Evolutionary conservation across 2,797 vertebrate genomes (phyloP).

Genomic region (Leptoclinus maculatus): DNA sequence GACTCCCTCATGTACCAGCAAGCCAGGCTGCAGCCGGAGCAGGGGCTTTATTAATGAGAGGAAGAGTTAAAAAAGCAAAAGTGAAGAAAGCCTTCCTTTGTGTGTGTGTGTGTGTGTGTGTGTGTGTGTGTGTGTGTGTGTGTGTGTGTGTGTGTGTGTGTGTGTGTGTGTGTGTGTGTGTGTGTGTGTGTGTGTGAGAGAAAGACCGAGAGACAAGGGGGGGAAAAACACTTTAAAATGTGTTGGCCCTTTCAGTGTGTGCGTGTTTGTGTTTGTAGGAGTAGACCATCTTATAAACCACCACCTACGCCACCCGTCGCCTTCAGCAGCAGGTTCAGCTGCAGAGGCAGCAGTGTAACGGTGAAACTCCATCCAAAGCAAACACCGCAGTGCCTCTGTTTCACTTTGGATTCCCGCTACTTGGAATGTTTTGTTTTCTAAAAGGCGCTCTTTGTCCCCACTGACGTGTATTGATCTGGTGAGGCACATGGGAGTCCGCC

Average conservation of each 20-base stretch:
- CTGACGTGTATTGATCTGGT: conserved; percentile 50
- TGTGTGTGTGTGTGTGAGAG: neutral
- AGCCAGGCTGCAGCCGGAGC: conserved; percentile 33
- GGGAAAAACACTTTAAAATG: neutral
- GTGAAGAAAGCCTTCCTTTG: conserved; percentile 73
- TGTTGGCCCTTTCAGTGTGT: conserved; percentile 11
- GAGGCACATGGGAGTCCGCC: conserved; percentile 40
- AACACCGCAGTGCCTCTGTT: conserved; percentile 66
- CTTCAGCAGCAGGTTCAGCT: conserved; percentile 37
- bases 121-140: neutral
- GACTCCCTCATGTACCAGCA: conserved; percentile 49
- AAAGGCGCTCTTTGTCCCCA: conserved; percentile 68
- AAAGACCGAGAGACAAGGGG: neutral
- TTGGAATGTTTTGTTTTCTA: conserved; percentile 60
- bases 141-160: conserved; percentile 45
- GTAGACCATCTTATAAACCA: conserved; percentile 14
- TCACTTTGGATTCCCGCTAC: conserved; percentile 54
- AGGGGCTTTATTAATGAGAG: conserved; percentile 65
- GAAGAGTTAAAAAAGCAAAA: conserved; percentile 67
- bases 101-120: conserved; percentile 48
- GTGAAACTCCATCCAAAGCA: conserved; percentile 76
- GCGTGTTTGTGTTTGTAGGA: conserved; percentile 44
- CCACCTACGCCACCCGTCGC: conserved; percentile 13
- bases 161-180: neutral
- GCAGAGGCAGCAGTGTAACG: conserved; percentile 29